phyloP scores from a whole-genome alignment of 2,797 vertebrate genomes.

The Leontopithecus rosalia region DNA sequence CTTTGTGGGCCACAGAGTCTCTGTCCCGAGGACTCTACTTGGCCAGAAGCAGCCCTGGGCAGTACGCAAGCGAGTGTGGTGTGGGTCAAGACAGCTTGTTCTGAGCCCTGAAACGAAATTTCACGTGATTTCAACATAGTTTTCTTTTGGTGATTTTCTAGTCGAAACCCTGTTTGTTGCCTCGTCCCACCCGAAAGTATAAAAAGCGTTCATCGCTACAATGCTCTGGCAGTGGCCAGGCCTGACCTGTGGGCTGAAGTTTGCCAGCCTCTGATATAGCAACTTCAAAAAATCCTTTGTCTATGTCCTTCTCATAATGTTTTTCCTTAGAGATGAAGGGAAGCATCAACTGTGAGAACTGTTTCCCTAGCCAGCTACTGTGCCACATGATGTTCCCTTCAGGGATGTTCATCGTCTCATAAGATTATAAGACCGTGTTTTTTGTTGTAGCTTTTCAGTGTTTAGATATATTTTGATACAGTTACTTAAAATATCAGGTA shows the following conservation, averaged over 20 bases:
- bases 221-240: fast-evolving
- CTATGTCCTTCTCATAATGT: fast-evolving
- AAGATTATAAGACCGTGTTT: background rate
- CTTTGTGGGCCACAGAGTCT: fast-evolving
- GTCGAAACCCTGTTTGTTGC: background rate
- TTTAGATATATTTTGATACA: background rate
- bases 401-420: background rate
- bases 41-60: fast-evolving
- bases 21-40: background rate
- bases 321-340: background rate
- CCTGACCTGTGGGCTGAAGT: background rate
- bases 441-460: background rate
- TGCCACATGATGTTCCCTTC: background rate
- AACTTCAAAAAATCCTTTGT: background rate
- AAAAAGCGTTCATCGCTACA: fast-evolving
- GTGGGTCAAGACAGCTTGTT: fast-evolving
- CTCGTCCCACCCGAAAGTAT: background rate
- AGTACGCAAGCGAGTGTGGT: fast-evolving
- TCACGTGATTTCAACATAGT: fast-evolving
- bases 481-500: too few relatives aligned
- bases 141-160: background rate
- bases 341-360: background rate
- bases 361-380: background rate
- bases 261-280: background rate
- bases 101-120: fast-evolving